phyloP scores from a whole-genome alignment of 2,113 vertebrate genomes.

The Lutjanus erythropterus region DNA sequence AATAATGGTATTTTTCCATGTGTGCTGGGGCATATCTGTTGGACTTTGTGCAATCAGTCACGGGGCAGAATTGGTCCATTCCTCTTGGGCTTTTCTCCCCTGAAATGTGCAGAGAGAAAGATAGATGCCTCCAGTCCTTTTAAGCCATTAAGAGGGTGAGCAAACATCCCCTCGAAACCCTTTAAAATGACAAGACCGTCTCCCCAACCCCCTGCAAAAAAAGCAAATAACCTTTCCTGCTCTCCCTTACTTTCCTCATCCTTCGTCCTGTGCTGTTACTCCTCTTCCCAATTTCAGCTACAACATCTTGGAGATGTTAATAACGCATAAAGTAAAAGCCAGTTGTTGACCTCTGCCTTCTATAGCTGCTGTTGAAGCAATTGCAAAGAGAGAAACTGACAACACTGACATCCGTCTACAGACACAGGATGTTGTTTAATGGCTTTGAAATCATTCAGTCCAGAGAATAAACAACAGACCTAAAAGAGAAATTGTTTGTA shows the following conservation, averaged over 20 bases:
- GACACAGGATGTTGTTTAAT: constrained; percentile 38
- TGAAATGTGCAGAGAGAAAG: constrained; percentile 67
- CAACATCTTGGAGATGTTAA: constrained; percentile 32
- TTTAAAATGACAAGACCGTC: constrained; percentile 72
- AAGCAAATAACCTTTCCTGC: constrained; percentile 54
- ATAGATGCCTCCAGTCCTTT: constrained; percentile 73
- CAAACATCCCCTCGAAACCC: constrained; percentile 76
- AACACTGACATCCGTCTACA: constrained; percentile 12
- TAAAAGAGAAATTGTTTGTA: too few species aligned
- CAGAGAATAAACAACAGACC: constrained; percentile 4
- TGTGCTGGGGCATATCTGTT: constrained; percentile 53
- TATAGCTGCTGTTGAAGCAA: constrained; percentile 44
- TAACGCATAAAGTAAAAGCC: constrained; percentile 66
- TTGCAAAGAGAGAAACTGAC: neutral
- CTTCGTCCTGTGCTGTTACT: constrained; percentile 23
- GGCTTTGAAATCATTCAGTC: constrained; percentile 19
- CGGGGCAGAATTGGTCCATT: constrained; percentile 47
- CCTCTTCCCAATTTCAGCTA: constrained; percentile 32
- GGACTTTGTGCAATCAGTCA: constrained; percentile 61
- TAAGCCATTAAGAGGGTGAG: constrained; percentile 76
- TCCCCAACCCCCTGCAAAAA: constrained; percentile 29
- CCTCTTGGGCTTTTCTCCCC: constrained; percentile 48
- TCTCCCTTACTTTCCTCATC: constrained; percentile 35
- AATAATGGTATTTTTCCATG: constrained; percentile 63
- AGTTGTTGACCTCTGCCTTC: constrained; percentile 62